Evolutionary conservation across 2,888 invertebrate genomes (phyloP).

Genomic region (Agrotis ipsilon): DNA sequence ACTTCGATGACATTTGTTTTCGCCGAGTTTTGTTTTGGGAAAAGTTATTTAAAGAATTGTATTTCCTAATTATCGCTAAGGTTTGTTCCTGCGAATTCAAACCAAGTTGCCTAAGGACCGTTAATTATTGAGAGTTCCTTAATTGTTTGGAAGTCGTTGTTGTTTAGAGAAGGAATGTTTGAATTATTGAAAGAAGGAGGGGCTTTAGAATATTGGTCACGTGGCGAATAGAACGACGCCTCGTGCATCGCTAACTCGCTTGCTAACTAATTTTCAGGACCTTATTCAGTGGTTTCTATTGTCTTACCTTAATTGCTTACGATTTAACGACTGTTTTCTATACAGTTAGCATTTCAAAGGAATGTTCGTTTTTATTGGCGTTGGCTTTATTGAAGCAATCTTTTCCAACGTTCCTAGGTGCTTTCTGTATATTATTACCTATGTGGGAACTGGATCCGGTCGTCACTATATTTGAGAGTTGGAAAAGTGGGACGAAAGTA

Average conservation of each 20-base stretch:
- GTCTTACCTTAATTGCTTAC: conserved; percentile 68
- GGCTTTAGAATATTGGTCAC: conserved; percentile 75
- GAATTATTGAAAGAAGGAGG: conserved; percentile 82
- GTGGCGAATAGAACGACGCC: conserved; percentile 73
- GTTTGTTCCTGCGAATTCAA: conserved; percentile 61
- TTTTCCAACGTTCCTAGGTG: neutral
- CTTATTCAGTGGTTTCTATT: conserved; percentile 71
- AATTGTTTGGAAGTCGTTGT: conserved; percentile 81
- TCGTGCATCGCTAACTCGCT: conserved; percentile 71
- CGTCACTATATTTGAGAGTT: conserved; percentile 69
- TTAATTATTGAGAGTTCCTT: conserved; percentile 79
- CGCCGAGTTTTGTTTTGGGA: conserved; percentile 65
- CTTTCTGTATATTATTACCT: conserved; percentile 5
- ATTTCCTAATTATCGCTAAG: conserved; percentile 53
- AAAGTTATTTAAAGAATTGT: conserved; percentile 59
- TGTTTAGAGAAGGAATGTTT: conserved; percentile 77
- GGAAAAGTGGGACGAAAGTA: conserved; percentile 84
- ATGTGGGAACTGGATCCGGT: conserved; percentile 60
- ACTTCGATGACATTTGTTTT: conserved; percentile 73
- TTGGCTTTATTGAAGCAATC: conserved; percentile 4
- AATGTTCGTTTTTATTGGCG: conserved; percentile 9
- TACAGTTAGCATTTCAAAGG: conserved; percentile 1
- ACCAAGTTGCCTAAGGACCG: conserved; percentile 65
- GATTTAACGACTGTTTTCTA: conserved; percentile 41
- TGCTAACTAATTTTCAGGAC: conserved; percentile 67